Evolutionary conservation across 2,888 invertebrate genomes (phyloP), one percentile per base, ranked within the genome.

Genomic region (Crepidodera aurea): DNA sequence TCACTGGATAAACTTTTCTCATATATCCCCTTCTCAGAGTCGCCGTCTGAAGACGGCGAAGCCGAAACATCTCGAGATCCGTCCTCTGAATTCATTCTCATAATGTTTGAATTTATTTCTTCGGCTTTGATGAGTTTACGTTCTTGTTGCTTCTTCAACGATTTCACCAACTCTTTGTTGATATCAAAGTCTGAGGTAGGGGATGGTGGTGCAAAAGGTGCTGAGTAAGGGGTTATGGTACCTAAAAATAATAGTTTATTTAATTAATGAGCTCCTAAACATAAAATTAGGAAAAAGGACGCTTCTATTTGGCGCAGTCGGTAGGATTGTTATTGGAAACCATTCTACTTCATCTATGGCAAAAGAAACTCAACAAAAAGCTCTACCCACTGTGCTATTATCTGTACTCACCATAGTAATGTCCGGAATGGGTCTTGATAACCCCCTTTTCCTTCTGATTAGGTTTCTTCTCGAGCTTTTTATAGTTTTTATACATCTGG

Each of bases 351-450:
- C n/a, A n/a, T n/a, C n/a, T n/a, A n/a, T n/a, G n/a, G n/a, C n/a
- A n/a, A n/a, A n/a, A n/a, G n/a, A n/a, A n/a, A n/a, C n/a, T n/a
- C n/a, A n/a, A n/a, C n/a, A n/a, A n/a, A n/a, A n/a, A n/a, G n/a
- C n/a, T n/a, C n/a, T n/a, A n/a, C n/a, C n/a, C n/a, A n/a, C n/a
- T n/a, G n/a, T n/a, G n/a, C n/a, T n/a, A n/a, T n/a, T n/a, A n/a
- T n/a, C n/a, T n/a, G n/a, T 13, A 66, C 6, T 70, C 69, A 16
- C 76, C 79, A 61, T 73, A 79, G 29, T 74, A 69, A 57, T 78
- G 79, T 0, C 79, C 80, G 0, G 75, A 71, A 50, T 77, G 78
- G 0, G 79, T 81, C 62, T 74, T 67, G 4, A 81, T 75, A 0
- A 80, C 75, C 2, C 81, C 80, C 34, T 62, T 62, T 29, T 73